Conservation (phyloP, 2,113 vertebrate genomes). For the Prionailurus bengalensis region DNA sequence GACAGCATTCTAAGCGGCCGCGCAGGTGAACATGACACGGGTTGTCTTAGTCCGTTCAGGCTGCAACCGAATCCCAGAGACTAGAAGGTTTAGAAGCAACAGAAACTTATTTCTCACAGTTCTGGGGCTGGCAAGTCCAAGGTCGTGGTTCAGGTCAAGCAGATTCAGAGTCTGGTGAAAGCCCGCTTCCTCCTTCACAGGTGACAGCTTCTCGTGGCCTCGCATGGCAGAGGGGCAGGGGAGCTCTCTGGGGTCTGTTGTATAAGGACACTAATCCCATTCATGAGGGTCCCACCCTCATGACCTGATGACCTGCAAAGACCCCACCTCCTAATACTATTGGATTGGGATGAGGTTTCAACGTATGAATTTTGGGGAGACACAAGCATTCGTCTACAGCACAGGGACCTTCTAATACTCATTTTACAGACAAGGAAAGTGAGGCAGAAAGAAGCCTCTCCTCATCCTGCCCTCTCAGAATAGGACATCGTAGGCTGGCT, state of each 20-base stretch:
- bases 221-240: neutral
- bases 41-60: too few species aligned
- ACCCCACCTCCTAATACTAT: neutral
- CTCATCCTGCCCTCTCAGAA: neutral
- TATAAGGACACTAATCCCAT: neutral
- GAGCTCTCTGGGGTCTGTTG: neutral
- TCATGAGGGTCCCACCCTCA: neutral
- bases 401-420: neutral
- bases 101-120: neutral
- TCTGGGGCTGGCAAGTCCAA: neutral
- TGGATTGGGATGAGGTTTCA: neutral
- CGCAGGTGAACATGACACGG: rapidly evolving
- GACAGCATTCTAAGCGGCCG: neutral
- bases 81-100: neutral
- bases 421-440: neutral
- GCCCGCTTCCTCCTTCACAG: neutral
- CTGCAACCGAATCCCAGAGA: too few species aligned
- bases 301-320: neutral
- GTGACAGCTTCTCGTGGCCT: neutral
- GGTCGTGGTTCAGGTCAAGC: too few species aligned
- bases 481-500: neutral
- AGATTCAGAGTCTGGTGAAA: neutral
- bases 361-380: neutral
- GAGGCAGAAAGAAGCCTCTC: neutral
- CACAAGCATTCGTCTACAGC: neutral